phyloP scores from a whole-genome alignment of 2,888 invertebrate species.

The Cantharis flavilabris region DNA sequence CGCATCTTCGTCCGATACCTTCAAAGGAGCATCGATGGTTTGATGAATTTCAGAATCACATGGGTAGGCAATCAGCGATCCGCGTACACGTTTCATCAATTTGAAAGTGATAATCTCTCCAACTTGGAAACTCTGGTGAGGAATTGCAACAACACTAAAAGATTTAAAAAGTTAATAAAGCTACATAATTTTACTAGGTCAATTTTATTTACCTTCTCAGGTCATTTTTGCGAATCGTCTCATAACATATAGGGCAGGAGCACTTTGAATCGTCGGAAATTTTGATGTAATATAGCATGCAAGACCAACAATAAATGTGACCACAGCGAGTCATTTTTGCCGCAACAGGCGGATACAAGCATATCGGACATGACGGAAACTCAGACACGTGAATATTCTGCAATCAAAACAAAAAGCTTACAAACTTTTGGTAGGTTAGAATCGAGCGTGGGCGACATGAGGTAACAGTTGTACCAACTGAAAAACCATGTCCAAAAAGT shows the following conservation, averaged over 20 bases:
- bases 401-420: constrained; percentile 31
- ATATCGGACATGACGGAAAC: constrained; percentile 86
- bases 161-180: too few species aligned
- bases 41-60: constrained; percentile 51
- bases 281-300: constrained; percentile 88
- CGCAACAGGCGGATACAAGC: constrained; percentile 82
- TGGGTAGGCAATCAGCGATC: constrained; percentile 62
- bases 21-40: constrained; percentile 48
- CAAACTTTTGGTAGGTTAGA: neutral
- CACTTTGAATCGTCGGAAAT: constrained; percentile 81
- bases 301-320: constrained; percentile 96
- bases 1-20: constrained; percentile 58
- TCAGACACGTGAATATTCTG: constrained; percentile 69
- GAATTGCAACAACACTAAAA: constrained; percentile 64
- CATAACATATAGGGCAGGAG: constrained; percentile 92
- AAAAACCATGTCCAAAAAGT: neutral
- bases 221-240: constrained; percentile 77
- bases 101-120: constrained; percentile 77
- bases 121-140: constrained; percentile 59
- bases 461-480: neutral
- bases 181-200: too few species aligned
- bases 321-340: constrained; percentile 94
- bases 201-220: constrained; percentile 71
- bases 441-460: neutral
- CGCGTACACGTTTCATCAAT: constrained; percentile 71